phyloP scores from a whole-genome alignment of 2,113 vertebrate genomes.

The Peromyscus californicus region DNA sequence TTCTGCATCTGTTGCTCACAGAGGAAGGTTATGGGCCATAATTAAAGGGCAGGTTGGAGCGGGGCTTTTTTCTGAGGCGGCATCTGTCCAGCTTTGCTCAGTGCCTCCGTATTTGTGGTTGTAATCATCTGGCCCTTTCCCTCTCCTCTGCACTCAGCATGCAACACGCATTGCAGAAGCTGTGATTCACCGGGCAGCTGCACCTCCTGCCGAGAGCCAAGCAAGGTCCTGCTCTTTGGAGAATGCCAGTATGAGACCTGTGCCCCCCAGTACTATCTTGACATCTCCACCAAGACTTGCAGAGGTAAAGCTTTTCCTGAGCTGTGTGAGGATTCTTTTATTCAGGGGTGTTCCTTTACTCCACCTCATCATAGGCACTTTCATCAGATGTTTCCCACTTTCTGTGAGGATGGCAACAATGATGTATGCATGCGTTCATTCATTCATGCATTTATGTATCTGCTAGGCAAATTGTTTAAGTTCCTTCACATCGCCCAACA shows the following conservation, averaged over 20 bases:
- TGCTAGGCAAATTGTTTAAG: neutral
- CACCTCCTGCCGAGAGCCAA: slow-evolving; percentile 92
- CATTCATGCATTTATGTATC: neutral
- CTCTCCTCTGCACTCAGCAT: slow-evolving; percentile 87
- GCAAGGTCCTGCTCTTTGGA: slow-evolving; percentile 94
- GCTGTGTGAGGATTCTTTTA: neutral
- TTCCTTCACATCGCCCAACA: neutral
- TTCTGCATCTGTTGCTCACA: slow-evolving; percentile 43
- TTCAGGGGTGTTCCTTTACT: neutral
- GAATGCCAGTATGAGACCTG: slow-evolving; percentile 95
- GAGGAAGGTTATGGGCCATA: neutral
- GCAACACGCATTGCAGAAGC: slow-evolving; percentile 90
- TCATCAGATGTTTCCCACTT: neutral
- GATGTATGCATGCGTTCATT: neutral
- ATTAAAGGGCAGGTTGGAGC: neutral
- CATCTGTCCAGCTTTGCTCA: slow-evolving; percentile 57
- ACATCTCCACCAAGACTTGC: slow-evolving; percentile 91
- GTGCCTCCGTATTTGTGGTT: neutral
- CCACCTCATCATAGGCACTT: neutral
- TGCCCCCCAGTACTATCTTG: slow-evolving; percentile 95
- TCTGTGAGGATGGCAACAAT: neutral
- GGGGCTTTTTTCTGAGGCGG: neutral
- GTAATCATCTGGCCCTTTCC: slow-evolving; percentile 63
- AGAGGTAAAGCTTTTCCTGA: slow-evolving; percentile 89
- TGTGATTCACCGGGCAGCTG: slow-evolving; percentile 90